Base-by-base conservation (phyloP, 2,888 invertebrate species). In the Thera obeliscata region DNA sequence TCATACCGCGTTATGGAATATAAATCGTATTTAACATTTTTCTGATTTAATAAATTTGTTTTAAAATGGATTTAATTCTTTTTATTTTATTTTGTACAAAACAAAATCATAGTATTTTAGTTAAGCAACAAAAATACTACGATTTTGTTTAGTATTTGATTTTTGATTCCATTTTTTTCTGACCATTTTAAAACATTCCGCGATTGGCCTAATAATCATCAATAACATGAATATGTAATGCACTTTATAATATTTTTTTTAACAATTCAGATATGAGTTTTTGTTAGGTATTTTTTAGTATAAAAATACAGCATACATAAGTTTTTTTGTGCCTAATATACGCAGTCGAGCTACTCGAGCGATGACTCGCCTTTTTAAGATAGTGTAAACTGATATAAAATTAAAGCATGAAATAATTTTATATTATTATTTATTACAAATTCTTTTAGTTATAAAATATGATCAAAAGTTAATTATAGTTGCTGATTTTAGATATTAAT, bases 1-100 rank as follows among this genome's bases (percentile, higher is more conserved):
- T 83, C 83, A 81, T 72, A 63, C 69, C 65, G 61, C 65, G 61
- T 74, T 73, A 74, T 78, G 76, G 73, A 76, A 80, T 79, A 78
- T 71, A 69, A 80, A 80, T 80, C 77, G 74, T 83, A 78, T 79
- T 76, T 74, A 74, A 71, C 66, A 60, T 64, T 73, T 71, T 33
- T 67, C 35, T 68, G 69, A 74, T 66, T 54, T 67, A 67, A 73
- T 80, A 77, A 78, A 79, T 78, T 81, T 76, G 75, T 71, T 81
- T 79, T 72, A 70, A 73, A 76, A 72, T 72, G 52, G 38, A 58
- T 64, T 70, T 67, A 43, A 52, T 64, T 74, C 56, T 71, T 73
- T 73, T 71, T 70, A 56, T 70, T 71, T 57, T 58, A 63, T 52
- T 60, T 64, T 69, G 61, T 56, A 66, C 52, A 61, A 54, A 56